Percentiles rank a stretch among this genome's conserved stretches.
Conservation (phyloP, 2,888 invertebrate genomes). For the Eupeodes luniger region DNA sequence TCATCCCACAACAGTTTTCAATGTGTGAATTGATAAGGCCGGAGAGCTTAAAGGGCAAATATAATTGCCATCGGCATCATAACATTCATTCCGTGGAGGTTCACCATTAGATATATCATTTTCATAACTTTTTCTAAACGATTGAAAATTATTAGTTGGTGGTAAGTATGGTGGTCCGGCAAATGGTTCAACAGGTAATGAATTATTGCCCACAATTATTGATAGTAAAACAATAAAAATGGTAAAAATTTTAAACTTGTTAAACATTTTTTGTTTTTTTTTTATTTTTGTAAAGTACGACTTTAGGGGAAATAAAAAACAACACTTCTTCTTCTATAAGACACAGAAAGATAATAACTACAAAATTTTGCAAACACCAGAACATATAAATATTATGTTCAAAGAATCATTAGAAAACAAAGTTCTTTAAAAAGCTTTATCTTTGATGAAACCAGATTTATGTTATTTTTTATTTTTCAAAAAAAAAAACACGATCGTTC, state of each 20-base stretch:
- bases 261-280: neutral
- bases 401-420: too few relatives aligned
- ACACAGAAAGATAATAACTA: neutral
- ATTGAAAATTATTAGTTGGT: neutral
- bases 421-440: too few relatives aligned
- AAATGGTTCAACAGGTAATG: slow-evolving; percentile 6
- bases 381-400: too few relatives aligned
- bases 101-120: too few relatives aligned
- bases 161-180: slow-evolving; percentile 11
- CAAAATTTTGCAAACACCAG: neutral
- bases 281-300: neutral
- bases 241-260: neutral
- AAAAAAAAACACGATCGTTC: too few relatives aligned
- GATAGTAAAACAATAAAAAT: neutral
- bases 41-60: neutral
- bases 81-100: too few relatives aligned
- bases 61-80: neutral
- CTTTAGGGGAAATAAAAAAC: neutral
- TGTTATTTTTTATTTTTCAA: too few relatives aligned
- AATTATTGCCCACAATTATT: neutral
- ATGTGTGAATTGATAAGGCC: neutral
- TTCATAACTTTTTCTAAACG: too few relatives aligned
- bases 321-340: neutral
- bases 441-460: too few relatives aligned
- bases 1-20: slow-evolving; percentile 16